Conservation (phyloP, 2,888 invertebrate species). For the Oscheius myriophilus region DNA sequence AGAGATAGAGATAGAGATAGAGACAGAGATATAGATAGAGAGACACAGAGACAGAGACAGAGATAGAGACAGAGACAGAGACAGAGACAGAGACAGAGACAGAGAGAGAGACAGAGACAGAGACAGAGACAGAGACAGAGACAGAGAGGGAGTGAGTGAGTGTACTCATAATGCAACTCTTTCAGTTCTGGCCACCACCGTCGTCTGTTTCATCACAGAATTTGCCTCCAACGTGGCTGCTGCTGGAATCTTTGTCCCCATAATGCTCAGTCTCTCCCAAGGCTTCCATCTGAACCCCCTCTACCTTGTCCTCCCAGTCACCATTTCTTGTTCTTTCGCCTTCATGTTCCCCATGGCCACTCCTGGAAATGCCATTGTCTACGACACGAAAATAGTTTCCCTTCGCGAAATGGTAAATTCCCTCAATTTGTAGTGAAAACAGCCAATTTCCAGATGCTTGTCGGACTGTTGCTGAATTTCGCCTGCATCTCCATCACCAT, state of each 20-base stretch:
- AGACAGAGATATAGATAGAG: not conserved
- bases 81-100: not conserved
- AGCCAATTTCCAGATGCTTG: constrained; percentile 37
- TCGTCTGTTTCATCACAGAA: constrained; percentile 52
- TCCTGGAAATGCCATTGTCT: constrained; percentile 75
- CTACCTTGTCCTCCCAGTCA: constrained; percentile 71
- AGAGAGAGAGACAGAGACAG: not conserved
- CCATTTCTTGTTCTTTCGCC: constrained; percentile 70
- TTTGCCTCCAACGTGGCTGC: constrained; percentile 56
- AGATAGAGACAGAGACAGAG: not conserved
- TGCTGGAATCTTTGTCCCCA: constrained; percentile 58
- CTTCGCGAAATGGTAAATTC: constrained; percentile 43
- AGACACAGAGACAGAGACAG: no score
- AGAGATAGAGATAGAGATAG: not conserved
- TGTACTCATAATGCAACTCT: not conserved
- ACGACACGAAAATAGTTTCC: constrained; percentile 50
- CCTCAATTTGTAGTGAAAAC: not conserved
- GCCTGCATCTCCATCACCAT: constrained; percentile 48
- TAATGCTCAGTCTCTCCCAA: constrained; percentile 26
- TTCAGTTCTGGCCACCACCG: constrained; percentile 44
- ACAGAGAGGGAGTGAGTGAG: constrained; percentile 6
- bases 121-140: not conserved
- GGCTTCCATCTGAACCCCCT: constrained; percentile 61
- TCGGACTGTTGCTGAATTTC: constrained; percentile 51
- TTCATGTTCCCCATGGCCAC: constrained; percentile 76